Percentiles rank a stretch among this genome's conserved stretches.
These are phyloP conservation scores for Natator depressus DNA, from an alignment of 2,113 vertebrate genomes.

Conservation along the genomic window DNA sequence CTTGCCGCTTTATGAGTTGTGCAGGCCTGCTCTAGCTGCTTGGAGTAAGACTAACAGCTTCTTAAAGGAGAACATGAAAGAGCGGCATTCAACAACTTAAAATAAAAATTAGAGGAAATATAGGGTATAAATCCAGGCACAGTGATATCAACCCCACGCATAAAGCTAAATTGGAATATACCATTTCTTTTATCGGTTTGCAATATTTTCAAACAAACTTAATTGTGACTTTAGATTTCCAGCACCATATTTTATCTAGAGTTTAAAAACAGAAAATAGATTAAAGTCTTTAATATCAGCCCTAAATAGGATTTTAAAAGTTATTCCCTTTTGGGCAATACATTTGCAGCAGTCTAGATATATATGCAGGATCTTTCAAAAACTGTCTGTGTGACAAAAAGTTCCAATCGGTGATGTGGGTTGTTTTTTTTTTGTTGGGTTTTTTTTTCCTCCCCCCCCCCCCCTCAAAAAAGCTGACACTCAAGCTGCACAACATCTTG, in stretches of 20 bases:
- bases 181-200: background rate
- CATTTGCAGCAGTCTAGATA: background rate
- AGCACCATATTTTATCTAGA: conserved; percentile 16
- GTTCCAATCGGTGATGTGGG: background rate
- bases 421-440: no score
- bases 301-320: conserved; percentile 16
- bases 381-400: background rate
- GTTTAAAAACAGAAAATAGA: conserved; percentile 25
- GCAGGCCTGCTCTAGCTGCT: background rate
- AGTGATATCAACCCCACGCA: background rate
- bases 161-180: conserved; percentile 1
- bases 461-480: background rate
- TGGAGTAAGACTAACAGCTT: conserved; percentile 33
- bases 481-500: conserved; percentile 4
- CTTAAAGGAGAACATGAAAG: conserved; percentile 20
- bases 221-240: background rate
- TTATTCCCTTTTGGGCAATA: conserved; percentile 6
- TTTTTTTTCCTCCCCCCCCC: background rate
- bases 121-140: background rate
- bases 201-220: background rate
- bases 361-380: background rate
- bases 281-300: background rate
- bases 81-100: background rate
- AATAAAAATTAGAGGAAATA: conserved; percentile 20
- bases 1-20: no score